A percentile compares a stretch with the other conserved stretches of the same genome.
These are phyloP conservation scores for Rhodophaea formosa DNA, from an alignment of 2,888 invertebrate genomes.

Conservation along the genomic window DNA sequence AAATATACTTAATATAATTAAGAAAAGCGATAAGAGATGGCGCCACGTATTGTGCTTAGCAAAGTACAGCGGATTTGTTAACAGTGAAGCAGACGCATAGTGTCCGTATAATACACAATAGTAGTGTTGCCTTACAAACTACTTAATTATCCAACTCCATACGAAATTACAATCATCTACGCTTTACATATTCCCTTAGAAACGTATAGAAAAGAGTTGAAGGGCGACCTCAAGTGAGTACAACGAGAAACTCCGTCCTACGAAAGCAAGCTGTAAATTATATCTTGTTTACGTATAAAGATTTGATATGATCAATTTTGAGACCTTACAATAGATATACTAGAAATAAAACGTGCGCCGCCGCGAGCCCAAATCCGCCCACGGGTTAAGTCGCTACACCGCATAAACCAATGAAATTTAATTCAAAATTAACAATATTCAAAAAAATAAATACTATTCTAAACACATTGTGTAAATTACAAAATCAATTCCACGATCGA, in stretches of 20 bases:
- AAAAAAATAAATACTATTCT: background rate
- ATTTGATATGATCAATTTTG: slow-evolving; percentile 75
- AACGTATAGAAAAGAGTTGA: slow-evolving; percentile 54
- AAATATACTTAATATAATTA: background rate
- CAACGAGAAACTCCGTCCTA: slow-evolving; percentile 46
- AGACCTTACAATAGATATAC: slow-evolving; percentile 56
- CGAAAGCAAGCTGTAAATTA: slow-evolving; percentile 65
- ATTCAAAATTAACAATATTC: background rate
- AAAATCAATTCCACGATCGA: slow-evolving; percentile 8
- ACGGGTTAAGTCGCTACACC: background rate
- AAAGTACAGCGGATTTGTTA: slow-evolving; percentile 23
- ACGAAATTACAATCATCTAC: slow-evolving; percentile 72
- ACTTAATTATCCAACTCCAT: slow-evolving; percentile 63
- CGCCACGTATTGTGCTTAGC: slow-evolving; percentile 20
- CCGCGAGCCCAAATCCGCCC: slow-evolving; percentile 29
- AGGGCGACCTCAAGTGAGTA: slow-evolving; percentile 47
- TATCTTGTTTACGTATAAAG: slow-evolving; percentile 70
- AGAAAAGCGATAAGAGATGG: slow-evolving; percentile 2
- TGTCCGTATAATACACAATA: slow-evolving; percentile 64
- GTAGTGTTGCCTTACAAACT: slow-evolving; percentile 58
- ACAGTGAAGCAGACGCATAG: slow-evolving; percentile 46
- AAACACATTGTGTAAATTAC: background rate
- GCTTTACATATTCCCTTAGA: slow-evolving; percentile 59
- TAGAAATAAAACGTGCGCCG: slow-evolving; percentile 49
- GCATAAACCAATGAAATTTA: background rate